These are phyloP conservation scores for Tinea pellionella DNA, from an alignment of 2,888 invertebrate species.

Conservation along the genomic window DNA sequence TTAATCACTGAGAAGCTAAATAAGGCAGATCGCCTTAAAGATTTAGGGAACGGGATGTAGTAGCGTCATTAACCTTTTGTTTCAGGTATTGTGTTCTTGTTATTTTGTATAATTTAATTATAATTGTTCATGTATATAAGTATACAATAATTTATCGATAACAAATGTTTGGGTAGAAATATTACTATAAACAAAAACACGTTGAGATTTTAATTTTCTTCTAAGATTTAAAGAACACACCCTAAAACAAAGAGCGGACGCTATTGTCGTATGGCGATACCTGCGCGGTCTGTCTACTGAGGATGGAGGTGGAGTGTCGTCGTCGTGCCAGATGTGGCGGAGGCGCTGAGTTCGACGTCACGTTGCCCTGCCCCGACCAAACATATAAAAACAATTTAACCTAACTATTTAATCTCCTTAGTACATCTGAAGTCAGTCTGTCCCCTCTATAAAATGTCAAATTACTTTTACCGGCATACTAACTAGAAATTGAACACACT, in stretches of 20 bases:
- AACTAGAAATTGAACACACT: no score
- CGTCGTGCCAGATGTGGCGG: slow-evolving; percentile 77
- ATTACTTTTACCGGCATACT: no score
- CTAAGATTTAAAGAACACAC: background rate
- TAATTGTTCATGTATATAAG: no score
- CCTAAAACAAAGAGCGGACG: background rate
- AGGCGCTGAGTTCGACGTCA: slow-evolving; percentile 26
- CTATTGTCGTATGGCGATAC: slow-evolving; percentile 35
- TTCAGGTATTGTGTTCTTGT: background rate
- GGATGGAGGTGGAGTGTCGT: slow-evolving; percentile 80
- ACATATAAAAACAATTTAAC: background rate
- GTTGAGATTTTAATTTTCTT: no score
- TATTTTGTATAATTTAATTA: no score
- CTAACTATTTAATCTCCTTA: background rate
- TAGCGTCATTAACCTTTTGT: background rate
- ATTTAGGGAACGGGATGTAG: background rate
- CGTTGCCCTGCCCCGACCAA: slow-evolving; percentile 26
- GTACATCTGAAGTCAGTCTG: background rate
- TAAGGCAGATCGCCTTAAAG: background rate
- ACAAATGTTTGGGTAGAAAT: no score
- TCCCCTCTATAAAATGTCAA: no score
- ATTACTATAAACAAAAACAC: no score
- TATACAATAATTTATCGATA: no score
- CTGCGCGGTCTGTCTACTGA: slow-evolving; percentile 71
- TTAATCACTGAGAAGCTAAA: background rate